Evolutionary conservation across 2,113 vertebrate species (phyloP), one percentile per base, ranked within the genome.

Genomic region (Mungos mungo): DNA sequence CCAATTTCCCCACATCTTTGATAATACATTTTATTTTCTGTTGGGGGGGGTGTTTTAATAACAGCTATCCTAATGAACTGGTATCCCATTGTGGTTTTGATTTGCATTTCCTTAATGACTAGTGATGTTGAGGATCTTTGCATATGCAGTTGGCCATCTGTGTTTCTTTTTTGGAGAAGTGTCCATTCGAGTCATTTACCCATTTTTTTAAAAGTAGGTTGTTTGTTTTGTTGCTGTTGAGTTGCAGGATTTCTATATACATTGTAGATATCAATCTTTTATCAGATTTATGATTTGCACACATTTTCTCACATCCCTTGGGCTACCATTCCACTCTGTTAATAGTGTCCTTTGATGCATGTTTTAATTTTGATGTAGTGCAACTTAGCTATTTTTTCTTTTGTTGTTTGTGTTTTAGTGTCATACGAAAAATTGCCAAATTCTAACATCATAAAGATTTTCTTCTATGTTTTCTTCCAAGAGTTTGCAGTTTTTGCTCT

Each of bases 331-430:
- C 68, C 18, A 96, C 7, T 74, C 47, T 27, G 4, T 57, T 74
- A 54, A 35, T 83, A 33, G 23, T 68, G 18, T 93, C 16, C 33
- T 86, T 31, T 50, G 72, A 33, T 71, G 50, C 25, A 60, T 1
- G n/a, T 87, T 95, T 66, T 71, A 38, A 77, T 77, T 92, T 94
- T 65, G 5, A 76, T 77, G 41, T 88, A 96, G 14, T 84, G 21
- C 35, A 88, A 23, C 1, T 60, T 76, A 77, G 18, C 14, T 83
- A 41, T n/a, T 72, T 52, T 71, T 80, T 68, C 33, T 77, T 83
- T 90, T 35, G 68, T 38, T 85, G 71, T 33, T 45, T 79, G 23
- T 90, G 41, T 5, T 41, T 82, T 92, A 29, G 35, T 65, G 9
- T 69, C 19, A 79, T 60, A 85, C 45, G 76, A 84, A 23, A 87